Base-by-base conservation (phyloP, 1,140 invertebrate genomes). In the Hypothenemus hampei region DNA sequence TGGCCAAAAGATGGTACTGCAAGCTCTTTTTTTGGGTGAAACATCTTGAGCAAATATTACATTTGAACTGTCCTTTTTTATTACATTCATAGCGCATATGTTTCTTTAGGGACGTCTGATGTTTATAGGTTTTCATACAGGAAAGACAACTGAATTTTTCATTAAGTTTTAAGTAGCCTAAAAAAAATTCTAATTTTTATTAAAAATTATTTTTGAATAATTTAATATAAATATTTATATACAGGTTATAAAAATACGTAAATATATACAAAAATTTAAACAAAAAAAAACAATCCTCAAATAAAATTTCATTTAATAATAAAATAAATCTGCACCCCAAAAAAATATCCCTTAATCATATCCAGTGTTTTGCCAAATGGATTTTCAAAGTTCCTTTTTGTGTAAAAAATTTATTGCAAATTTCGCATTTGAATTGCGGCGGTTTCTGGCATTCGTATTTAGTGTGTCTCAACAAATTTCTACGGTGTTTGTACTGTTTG, bases 51-150 rank as follows among this genome's bases (percentile, higher is more conserved):
- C 66, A 68, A 13, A 66, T 58, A 36, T 54, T 59, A 36, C 66
- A 68, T 43, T 61, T 57, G 44, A 65, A 66, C 22, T 58, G 55
- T 33, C 82, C 81, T 48, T 77, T 73, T 54, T 80, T 79, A 13
- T 80, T 78, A 52, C 83, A 86, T 64, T 85, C 83, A 65, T 80
- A 83, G 55, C 78, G 82, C 55, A 78, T 77, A 59, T 85, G 82
- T 41, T 79, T 71, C 62, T 77, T 76, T 54, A 80, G 66, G 15
- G 74, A 76, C 52, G 74, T 74, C 49, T 74, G 75, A 65, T 78
- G 74, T 65, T 76, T 76, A 66, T 78, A 78, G 53, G 72, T 72
- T 64, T 78, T 78, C 22, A 77, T 75, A 63, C 80, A 81, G 56
- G 37, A 47, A 3, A 33, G 4, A 26, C 62, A 64, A 21, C 23